Base-by-base conservation (phyloP, 2,797 vertebrate species). In the Rallus crepitans region DNA sequence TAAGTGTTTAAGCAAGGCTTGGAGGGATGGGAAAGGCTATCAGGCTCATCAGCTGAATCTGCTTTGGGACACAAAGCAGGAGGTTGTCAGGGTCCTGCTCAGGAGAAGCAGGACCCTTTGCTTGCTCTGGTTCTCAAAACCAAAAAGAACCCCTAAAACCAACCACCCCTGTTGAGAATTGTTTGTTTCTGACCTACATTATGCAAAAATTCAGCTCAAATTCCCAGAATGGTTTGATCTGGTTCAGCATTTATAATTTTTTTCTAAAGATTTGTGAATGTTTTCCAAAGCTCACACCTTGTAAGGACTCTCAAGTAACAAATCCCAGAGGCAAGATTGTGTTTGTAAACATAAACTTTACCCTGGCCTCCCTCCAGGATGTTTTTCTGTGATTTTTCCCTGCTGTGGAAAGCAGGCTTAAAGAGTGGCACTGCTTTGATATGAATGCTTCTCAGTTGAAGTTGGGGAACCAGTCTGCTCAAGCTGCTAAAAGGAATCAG, bases 311-410 rank as follows among this genome's bases (percentile, higher is more conserved):
- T 31, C 15, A 48, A 84, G 37, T 39, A 60, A 76, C 63, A 93
- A 80, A 92, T 24, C 77, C 91, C 77, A 12, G 66, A 87, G 82
- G 88, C 77, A 63, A 65, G 52, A 79, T 83, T 37, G 27, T 86
- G 64, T 88, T 96, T 93, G 82, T 93, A 96, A 94, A 94, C 37
- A 82, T 42, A 79, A 93, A 94, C 85, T 93, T 82, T 64, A 82
- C 35, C 33, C 77, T 94, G 72, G 70, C 63, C 66, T 87, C 55
- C 52, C 52, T 93, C 42, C 77, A 86, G 90, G 93, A 45, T 52
- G 93, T 68, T 61, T 73, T 37, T 70, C 63, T 88, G 52, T 63
- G 59, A 52, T 93, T 70, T 16, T 52, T 80, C 14, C 40, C 76
- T 66, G 73, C 77, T 66, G 31, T 90, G 69, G 85, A 93, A 91